Evolutionary conservation across 2,888 invertebrate species (phyloP).

Genomic region (Tenthredo amoena): DNA sequence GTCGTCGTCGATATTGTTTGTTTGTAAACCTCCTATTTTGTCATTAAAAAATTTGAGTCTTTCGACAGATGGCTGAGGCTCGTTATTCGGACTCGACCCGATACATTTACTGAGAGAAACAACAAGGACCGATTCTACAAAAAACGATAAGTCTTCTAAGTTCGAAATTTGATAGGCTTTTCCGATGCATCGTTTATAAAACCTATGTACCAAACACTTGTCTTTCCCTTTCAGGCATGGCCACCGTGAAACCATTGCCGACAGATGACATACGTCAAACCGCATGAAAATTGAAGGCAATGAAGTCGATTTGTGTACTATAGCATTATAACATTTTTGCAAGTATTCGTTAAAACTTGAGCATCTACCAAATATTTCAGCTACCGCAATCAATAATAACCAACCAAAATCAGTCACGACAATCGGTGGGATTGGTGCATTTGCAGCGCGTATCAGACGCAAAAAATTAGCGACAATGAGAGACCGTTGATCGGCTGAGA

Average conservation of each 20-base stretch:
- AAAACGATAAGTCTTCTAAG: slow-evolving; percentile 49
- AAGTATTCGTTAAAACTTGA: neutral
- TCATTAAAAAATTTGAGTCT: slow-evolving; percentile 52
- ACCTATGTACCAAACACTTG: neutral
- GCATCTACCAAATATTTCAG: slow-evolving; percentile 8
- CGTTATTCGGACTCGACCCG: slow-evolving; percentile 53
- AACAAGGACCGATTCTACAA: slow-evolving; percentile 56
- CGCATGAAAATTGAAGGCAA: neutral
- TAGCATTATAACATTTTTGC: neutral
- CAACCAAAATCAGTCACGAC: slow-evolving; percentile 31
- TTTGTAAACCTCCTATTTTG: slow-evolving; percentile 42
- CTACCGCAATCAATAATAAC: slow-evolving; percentile 44
- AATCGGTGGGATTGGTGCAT: slow-evolving; percentile 26
- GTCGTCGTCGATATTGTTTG: no score
- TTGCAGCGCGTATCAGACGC: no score
- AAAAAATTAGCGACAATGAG: no score
- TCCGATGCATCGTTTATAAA: neutral
- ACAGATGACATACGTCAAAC: neutral
- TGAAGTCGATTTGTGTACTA: neutral
- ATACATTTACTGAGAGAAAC: slow-evolving; percentile 58
- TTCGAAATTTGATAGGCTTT: slow-evolving; percentile 52
- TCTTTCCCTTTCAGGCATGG: neutral
- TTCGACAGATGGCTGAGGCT: slow-evolving; percentile 52
- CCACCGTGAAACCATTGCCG: slow-evolving; percentile 2
- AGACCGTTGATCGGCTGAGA: no score